Evolutionary conservation across 92 coral and sea anemone genomes (phyloP), one percentile per base, ranked within the genome.

Genomic region (Epizoanthus ramosus): DNA sequence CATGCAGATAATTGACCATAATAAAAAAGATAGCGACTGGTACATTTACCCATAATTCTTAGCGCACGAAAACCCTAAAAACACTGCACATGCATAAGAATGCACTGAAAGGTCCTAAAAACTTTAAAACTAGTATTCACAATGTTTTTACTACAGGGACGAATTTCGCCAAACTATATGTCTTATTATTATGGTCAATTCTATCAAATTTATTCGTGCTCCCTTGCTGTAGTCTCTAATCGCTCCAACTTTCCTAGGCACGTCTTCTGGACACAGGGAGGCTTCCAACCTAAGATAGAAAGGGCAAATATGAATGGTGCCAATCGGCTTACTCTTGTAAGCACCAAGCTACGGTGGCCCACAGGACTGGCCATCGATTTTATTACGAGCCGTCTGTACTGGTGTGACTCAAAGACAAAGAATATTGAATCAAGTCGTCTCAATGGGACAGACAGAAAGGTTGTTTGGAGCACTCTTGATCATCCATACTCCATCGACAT

Each of bases 261-360:
- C 25, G 58, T 96, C 77, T 96, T 83, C 80, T 96, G 99, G 99
- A 80, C 92, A 75, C 93, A 87, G 61, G 80, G 90, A 23, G 99
- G 99, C 17, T 85, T 68, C 52, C 83, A 69, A 21, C 95, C 98
- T 22, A 92, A 85, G 89, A 94, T 96, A 43, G 89, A 90, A 56
- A 84, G 90, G 24, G 92, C 97, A 43, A 75, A 72, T 59, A 85
- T 96, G 90, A 92, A 91, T 65, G 99, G 99, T 41, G 83, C 88
- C 18, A 88, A 86, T 81, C 86, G 91, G 69, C 71, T 66, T 21
- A 73, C 82, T 54, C 85, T 95, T 0, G 93, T 94, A 24, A 72
- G 72, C 35, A 65, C 84, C 28, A 83, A 88, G 84, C 73, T 96
- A 18, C 80, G 57, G 45, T 94, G 92, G 90, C 98, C 99, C 7